Conservation (phyloP, 1,140 invertebrate species). For the Platyura marginata region DNA sequence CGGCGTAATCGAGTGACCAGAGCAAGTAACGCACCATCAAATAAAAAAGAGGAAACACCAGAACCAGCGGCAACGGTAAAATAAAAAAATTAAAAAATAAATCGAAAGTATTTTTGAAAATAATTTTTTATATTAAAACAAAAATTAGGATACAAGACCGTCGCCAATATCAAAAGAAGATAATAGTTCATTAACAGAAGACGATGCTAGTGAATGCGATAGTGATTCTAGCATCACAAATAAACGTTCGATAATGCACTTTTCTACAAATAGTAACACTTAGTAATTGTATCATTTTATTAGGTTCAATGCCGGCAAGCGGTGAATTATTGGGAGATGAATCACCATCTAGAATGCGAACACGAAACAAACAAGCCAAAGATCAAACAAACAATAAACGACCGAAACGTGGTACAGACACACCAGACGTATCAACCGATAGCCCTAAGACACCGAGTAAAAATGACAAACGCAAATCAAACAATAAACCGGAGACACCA, state of each 20-base stretch:
- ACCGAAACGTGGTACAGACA: constrained; percentile 53
- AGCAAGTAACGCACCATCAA: constrained; percentile 30
- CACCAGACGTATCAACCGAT: constrained; percentile 34
- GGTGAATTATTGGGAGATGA: constrained; percentile 30
- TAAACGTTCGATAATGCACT: constrained; percentile 28
- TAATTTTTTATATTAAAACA: constrained; percentile 4
- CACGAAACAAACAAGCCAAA: constrained; percentile 62
- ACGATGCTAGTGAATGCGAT: constrained; percentile 83
- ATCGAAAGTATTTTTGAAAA: constrained; percentile 5
- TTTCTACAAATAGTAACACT: too few species aligned
- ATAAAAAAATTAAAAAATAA: constrained; percentile 2
- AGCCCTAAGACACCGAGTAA: constrained; percentile 35
- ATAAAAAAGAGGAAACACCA: constrained; percentile 24
- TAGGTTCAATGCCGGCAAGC: not conserved
- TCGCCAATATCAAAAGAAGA: constrained; percentile 43
- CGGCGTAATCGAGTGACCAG: constrained; percentile 71
- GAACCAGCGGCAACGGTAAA: constrained; percentile 16
- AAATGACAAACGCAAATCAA: constrained; percentile 42
- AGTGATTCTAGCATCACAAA: constrained; percentile 66
- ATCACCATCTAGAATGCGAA: constrained; percentile 72
- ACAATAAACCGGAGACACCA: constrained; percentile 42
- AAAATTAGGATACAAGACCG: constrained; percentile 29
- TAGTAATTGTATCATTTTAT: too few species aligned
- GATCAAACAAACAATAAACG: constrained; percentile 44
- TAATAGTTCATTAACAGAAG: constrained; percentile 83